Base-by-base conservation (phyloP, 2,113 vertebrate species). In the Xiphorhynchus elegans region DNA sequence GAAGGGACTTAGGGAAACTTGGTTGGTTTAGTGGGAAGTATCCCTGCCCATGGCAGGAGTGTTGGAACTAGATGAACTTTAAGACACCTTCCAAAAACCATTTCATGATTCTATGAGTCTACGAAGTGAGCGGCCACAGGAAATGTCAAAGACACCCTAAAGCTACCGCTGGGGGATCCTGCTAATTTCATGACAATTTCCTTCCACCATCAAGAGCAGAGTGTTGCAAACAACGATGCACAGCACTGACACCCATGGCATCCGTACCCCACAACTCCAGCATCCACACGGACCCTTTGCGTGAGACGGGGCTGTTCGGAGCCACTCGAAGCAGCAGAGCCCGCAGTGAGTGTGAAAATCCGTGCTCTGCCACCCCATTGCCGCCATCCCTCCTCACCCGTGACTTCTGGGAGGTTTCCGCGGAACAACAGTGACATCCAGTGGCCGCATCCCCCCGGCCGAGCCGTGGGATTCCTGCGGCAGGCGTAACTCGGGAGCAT, bases 341-440 rank as follows among this genome's bases (percentile, higher is more conserved):
- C 28, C 58, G 4, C 84, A 17, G 56, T 14, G 37, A 40, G 21
- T 37, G 49, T 12, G 68, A 86, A 78, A 60, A 60, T 7, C 40
- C 3, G 4, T 1, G 37, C 11, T 11, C 26, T 2, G 42, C 25
- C 59, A 4, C 13, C 19, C 59, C 3, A 5, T 0, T 3, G 52
- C 33, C 14, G 3, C 11, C 24, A 0, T 3, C 5, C 5, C 60
- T 19, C 23, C 52, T 10, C 31, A 4, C 3, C 25, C 5, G 15
- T 1, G 44, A 13, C 26, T n/a, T 25, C 10, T 5, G 4, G 9
- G 17, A 10, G 10, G 1, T 26, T 96, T 96, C 42, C 46, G 33
- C 80, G 88, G 97, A 88, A 33, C 96, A 96, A 97, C 66, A 97
- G 78, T 94, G 98, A 97, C 98, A 97, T 90, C 98, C 92, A 96